Base-by-base conservation (phyloP, 2,888 invertebrate species). In the Trichacis sp. region DNA sequence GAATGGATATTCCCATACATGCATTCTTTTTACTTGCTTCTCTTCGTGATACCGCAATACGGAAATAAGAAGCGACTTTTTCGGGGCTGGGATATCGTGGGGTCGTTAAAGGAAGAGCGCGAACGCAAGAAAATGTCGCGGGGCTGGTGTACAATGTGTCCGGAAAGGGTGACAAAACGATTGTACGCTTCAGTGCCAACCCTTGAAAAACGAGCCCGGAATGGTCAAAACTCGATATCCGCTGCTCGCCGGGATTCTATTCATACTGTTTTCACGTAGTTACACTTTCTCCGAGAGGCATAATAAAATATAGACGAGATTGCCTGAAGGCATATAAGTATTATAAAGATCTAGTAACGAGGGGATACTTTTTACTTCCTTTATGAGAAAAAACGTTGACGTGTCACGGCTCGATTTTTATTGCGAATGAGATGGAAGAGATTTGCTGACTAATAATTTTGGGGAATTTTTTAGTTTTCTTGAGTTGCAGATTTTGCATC, bases 131-230 rank as follows among this genome's bases (percentile, higher is more conserved):
- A 40, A 40, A 40, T 15, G 40, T 40, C 40, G 40, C 40, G 15
- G 40, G 9, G 14, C 33, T 40, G 14, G 14, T 54, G 30, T 56
- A 62, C 51, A 52, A 48, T 45, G 38, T 56, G 43, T 62, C 57
- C 55, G 29, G 52, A 36, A 24, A 57, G 62, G 62, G 62, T 62
- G 62, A 80, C 77, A 78, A 79, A 82, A 82, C 80, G 77, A 78
- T 80, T 75, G 78, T 73, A 83, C 81, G 83, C 82, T 82, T 74
- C 77, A 82, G 64, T 81, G 83, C 79, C 82, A 81, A 83, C 83
- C 83, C 82, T 73, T 74, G 24, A 53, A 19, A 52, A 61, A 68
- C 66, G 42, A 24, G 24, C n/a, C 33, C 29, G 45, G 15, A 15
- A 38, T 20, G 61, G 54, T 73, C 71, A 74, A 71, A 74, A 71